Conservation (phyloP, 2,797 vertebrate genomes). For the Periparus ater region DNA sequence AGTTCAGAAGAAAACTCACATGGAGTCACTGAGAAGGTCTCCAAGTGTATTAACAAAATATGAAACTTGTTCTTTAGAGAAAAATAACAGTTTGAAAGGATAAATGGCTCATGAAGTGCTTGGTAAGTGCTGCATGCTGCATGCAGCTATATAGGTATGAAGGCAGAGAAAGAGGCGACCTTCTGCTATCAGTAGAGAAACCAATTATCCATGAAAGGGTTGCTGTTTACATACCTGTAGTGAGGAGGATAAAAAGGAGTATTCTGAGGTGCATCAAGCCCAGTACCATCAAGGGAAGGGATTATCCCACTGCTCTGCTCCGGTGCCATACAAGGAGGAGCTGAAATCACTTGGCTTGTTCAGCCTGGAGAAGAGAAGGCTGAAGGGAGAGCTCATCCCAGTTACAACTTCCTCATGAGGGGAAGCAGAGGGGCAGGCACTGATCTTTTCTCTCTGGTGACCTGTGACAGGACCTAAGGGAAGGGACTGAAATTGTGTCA, state of each 20-base stretch:
- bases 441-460: background rate
- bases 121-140: background rate
- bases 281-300: background rate
- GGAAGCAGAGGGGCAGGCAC: background rate
- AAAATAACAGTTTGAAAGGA: background rate
- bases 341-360: background rate
- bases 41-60: background rate
- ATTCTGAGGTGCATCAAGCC: background rate
- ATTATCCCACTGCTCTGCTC: background rate
- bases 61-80: background rate
- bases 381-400: background rate
- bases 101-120: background rate
- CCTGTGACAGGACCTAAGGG: background rate
- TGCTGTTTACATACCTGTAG: background rate
- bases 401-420: background rate
- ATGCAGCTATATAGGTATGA: background rate
- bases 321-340: rapidly evolving
- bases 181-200: background rate
- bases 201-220: background rate
- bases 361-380: background rate
- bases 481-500: background rate
- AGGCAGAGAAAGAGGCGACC: background rate
- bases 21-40: background rate
- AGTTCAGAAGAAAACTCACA: background rate
- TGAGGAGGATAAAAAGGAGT: background rate